These are phyloP conservation scores for Cyanistes caeruleus DNA, from an alignment of 2,113 vertebrate species.

Conservation along the genomic window DNA sequence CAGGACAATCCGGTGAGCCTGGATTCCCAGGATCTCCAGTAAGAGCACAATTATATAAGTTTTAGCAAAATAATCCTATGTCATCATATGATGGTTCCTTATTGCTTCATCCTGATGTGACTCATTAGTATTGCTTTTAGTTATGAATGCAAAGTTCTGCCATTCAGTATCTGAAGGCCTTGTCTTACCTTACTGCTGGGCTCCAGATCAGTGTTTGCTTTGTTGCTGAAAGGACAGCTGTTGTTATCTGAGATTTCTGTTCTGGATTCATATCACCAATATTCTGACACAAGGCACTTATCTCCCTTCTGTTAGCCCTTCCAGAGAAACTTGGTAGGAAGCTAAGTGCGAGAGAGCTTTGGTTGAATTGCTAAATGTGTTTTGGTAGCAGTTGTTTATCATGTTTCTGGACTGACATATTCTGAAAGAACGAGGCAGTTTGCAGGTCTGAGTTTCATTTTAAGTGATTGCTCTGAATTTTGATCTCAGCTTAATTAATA, in stretches of 20 bases:
- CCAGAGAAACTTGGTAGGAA: not conserved
- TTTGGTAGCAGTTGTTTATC: not conserved
- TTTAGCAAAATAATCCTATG: not conserved
- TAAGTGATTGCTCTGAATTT: not conserved
- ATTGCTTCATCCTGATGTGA: not conserved
- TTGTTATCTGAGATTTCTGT: not conserved
- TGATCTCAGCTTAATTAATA: not conserved
- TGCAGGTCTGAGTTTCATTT: not conserved
- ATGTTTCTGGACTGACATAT: not conserved
- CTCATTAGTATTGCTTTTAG: not conserved
- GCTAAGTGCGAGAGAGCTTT: not conserved
- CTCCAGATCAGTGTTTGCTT: not conserved
- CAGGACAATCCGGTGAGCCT: conserved; percentile 88
- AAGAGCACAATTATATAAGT: conserved; percentile 40
- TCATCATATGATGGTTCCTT: not conserved
- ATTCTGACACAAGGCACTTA: not conserved
- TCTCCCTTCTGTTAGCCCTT: not conserved
- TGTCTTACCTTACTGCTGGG: not conserved
- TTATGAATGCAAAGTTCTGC: not conserved
- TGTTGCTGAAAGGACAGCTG: not conserved
- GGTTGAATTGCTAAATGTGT: not conserved
- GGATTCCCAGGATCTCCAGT: conserved; percentile 94
- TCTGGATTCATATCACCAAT: not conserved
- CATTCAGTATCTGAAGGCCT: not conserved
- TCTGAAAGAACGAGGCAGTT: not conserved